Base-by-base conservation (phyloP, 2,113 vertebrate genomes). In the Triplophysa rosa region DNA sequence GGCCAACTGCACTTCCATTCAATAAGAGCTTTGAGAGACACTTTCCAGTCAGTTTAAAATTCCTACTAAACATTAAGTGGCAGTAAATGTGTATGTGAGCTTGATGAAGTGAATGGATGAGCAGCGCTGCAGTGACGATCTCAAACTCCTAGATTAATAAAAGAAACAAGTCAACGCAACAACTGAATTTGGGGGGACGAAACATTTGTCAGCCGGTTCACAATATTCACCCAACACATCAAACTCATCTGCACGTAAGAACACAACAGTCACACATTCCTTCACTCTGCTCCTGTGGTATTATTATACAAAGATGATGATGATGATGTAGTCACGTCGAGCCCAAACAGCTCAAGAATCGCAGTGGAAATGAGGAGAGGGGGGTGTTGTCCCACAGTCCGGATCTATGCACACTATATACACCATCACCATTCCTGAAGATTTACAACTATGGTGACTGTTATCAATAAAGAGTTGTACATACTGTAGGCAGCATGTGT, bases 351-450 rank as follows among this genome's bases (percentile, higher is more conserved):
- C 9, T 49, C 12, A 16, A 2, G 3, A 7, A 49, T 12, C 47
- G 47, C 47, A 13, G 13, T 13, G 47, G 47, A 49, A 14, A 49
- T 49, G 47, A 13, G 14, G 26, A 49, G 17, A 62, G 66, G n/a
- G 21, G 23, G 5, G 52, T 10, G 65, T 77, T 74, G 84, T 86
- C 94, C 94, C 95, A 96, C 95, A 96, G 96, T 97, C 95, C 96
- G 93, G 87, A 97, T 95, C 95, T 96, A 93, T 97, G 96, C 95
- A 96, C 96, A 98, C 94, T 97, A 98, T 98, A 93, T 97, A 98
- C 96, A 98, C 95, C 91, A 94, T 95, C 94, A 90, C 26, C 58
- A 69, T 33, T 63, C 11, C 47, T 45, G 45, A 16, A 33, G 42
- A 47, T 95, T 95, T 94, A 93, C 17, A 14, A 54, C 16, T 12